Evolutionary conservation across 2,888 invertebrate species (phyloP).

Genomic region (Agrypnus murinus): DNA sequence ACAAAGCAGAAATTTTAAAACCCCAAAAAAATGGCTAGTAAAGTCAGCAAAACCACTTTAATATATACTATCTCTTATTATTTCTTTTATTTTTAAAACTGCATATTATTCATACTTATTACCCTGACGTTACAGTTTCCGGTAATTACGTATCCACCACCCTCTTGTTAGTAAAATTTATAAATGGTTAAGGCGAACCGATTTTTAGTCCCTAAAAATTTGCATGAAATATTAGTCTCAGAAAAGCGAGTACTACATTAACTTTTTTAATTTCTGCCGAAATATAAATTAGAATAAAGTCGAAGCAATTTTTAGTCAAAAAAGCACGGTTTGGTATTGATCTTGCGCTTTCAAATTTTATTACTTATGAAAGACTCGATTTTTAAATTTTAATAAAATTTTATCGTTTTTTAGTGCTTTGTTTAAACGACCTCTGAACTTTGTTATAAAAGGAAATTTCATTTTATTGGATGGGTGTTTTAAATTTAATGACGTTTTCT

Average conservation of each 20-base stretch:
- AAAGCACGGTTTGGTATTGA: constrained; percentile 34
- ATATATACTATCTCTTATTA: constrained; percentile 28
- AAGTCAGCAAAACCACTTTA: constrained; percentile 22
- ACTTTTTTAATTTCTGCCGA: constrained; percentile 48
- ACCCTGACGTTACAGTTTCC: constrained; percentile 39
- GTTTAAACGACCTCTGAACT: no score
- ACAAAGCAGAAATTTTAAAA: constrained; percentile 20
- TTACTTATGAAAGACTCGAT: constrained; percentile 11
- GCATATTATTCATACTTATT: constrained; percentile 46
- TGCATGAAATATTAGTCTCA: constrained; percentile 46
- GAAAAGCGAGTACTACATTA: constrained; percentile 46
- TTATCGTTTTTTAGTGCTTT: neutral
- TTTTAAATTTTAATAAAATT: neutral
- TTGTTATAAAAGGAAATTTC: no score
- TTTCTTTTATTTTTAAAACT: constrained; percentile 39
- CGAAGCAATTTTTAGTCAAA: constrained; percentile 37
- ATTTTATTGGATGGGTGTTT: no score
- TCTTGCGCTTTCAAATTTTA: constrained; percentile 33
- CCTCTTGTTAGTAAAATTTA: constrained; percentile 37
- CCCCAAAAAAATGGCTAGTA: constrained; percentile 10
- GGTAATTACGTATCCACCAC: constrained; percentile 40
- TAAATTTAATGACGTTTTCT: no score
- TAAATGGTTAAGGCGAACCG: constrained; percentile 46
- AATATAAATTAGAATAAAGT: constrained; percentile 49
- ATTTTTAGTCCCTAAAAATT: constrained; percentile 46